Evolutionary conservation across 1,140 invertebrate genomes (phyloP), one percentile per base, ranked within the genome.

Genomic region (Dinothrombium tinctorium): DNA sequence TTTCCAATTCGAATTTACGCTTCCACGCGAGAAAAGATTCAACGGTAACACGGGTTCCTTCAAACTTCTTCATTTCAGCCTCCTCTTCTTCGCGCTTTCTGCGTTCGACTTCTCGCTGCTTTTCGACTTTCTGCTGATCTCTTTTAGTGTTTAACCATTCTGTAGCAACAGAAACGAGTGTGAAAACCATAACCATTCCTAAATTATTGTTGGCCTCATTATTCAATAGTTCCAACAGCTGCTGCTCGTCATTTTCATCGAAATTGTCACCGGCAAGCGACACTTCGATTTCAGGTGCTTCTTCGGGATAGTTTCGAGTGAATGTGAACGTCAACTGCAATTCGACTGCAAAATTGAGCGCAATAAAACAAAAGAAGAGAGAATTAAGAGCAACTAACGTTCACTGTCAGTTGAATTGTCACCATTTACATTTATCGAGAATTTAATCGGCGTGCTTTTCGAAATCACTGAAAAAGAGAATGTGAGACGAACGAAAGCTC

Each of bases 101-200:
- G 9, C 33, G 6, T 42, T 44, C 48, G 28, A 42, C 41, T 8
- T 36, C 44, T 32, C 45, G 29, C 29, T 44, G 41, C 28, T 19
- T 37, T 23, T 42, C 21, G 7, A 38, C 22, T n/a, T 44, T 43
- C 20, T 17, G 21, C 11, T 44, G 12, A n/a, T 46, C 47, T 2
- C 36, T 28, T 17, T 39, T 44, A 14, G 69, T 67, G 60, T 83
- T 82, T 1, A 89, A 59, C 80, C 81, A 86, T 59, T 96, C 89
- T 59, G 86, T 76, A 5, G 81, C 74, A 37, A 74, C 69, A 33
- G 83, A 87, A 3, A 94, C 84, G 51, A 96, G 59, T 20, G 84
- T 92, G 57, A 94, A 96, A 21, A 95, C 71, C 84, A 95, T 92
- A 11, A 84, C 86, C 74, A 86, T 94, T 3, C 89, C 89, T 43